Base-by-base conservation (phyloP, 2,888 invertebrate genomes). In the Chrysodeixis includens region DNA sequence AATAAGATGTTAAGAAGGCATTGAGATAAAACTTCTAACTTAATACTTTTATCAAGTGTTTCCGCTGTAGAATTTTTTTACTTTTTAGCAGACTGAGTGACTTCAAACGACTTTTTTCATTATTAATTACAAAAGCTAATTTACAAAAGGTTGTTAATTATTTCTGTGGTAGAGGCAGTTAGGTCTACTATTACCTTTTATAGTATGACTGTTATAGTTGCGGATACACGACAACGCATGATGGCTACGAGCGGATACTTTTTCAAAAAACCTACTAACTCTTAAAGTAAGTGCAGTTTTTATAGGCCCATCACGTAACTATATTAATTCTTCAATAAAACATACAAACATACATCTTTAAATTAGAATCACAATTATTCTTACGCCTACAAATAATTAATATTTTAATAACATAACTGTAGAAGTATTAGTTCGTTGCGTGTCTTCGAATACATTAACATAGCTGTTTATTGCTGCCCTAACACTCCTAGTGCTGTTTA, bases 21-120 rank as follows among this genome's bases (percentile, higher is more conserved):
- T 57, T 59, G 66, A 82, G 85, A 85, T 83, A 86, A 81, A 84
- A 81, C 74, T 81, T 78, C 74, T 71, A 73, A 69, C 76, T 77
- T 76, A 81, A 82, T 80, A 81, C 80, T 83, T 81, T 83, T 83
- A 84, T 83, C 79, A 81, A 74, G 70, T 74, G 66, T 71, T 68
- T 62, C 70, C 30, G 66, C 64, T 62, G 59, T 61, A 74, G 76
- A 60, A 70, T 79, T 63, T 65, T 65, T 67, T 73, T 74, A 75
- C 73, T 70, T 76, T 76, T 67, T 16, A 2, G 60, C 66, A 70
- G 79, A 71, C 62, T 54, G 62, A 69, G 66, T 70, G 73, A 76
- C 68, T 60, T 58, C n/a, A 73, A 73, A 76, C 67, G 6, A 40
- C n/a, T 40, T 40, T 71, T 67, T 65, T 4, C 2, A 3, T 18